phyloP scores from a whole-genome alignment of 2,113 vertebrate species.

The Pachycephala philippinensis region DNA sequence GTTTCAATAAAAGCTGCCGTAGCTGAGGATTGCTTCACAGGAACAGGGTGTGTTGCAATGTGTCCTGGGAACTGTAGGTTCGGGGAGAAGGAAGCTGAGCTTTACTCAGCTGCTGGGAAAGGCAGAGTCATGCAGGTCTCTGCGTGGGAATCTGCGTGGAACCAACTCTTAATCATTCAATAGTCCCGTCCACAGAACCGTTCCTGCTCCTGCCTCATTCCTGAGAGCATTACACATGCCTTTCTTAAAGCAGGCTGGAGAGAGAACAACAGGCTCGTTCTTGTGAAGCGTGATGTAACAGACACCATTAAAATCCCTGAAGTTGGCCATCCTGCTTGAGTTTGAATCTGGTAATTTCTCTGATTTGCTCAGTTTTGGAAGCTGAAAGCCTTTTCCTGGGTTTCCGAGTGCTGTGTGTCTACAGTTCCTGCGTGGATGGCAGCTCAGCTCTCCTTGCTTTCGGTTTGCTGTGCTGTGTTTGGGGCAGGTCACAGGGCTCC shows the following conservation, averaged over 20 bases:
- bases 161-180: not conserved
- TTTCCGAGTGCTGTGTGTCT: not conserved
- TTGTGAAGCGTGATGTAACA: not conserved
- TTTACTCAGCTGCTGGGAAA: not conserved
- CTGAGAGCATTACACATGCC: not conserved
- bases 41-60: not conserved
- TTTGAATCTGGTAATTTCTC: not conserved
- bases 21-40: not conserved
- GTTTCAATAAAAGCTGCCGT: accelerated
- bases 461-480: not conserved
- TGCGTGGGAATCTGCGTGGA: not conserved
- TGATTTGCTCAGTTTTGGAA: not conserved
- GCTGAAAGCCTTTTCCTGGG: not conserved
- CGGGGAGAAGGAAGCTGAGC: not conserved
- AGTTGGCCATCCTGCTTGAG: not conserved
- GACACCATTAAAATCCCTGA: not conserved
- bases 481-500: not conserved
- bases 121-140: not conserved
- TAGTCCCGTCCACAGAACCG: not conserved
- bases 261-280: not conserved
- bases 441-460: not conserved
- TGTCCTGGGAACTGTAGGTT: not conserved
- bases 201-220: not conserved
- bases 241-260: not conserved
- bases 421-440: not conserved